Evolutionary conservation across 2,888 invertebrate species (phyloP).

Genomic region (Drosophila affinis): DNA sequence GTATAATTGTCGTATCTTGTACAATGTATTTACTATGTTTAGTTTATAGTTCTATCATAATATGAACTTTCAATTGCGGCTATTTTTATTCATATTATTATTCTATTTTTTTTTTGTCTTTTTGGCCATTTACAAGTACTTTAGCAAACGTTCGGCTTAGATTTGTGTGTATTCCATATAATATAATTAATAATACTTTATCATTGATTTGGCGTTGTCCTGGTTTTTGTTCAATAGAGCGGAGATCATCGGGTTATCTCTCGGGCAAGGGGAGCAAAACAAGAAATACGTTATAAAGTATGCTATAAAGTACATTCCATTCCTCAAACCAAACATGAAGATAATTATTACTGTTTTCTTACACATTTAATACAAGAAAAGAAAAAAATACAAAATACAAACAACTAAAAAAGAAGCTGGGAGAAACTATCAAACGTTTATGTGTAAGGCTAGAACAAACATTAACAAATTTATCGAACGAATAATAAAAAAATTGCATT

Average conservation of each 20-base stretch:
- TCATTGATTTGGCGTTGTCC: conserved; percentile 22
- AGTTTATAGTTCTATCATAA: conserved; percentile 22
- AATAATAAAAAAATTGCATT: conserved; percentile 70
- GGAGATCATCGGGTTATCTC: conserved; percentile 32
- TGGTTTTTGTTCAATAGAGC: conserved; percentile 32
- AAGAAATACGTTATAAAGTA: conserved; percentile 24
- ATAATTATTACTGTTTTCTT: conserved; percentile 63
- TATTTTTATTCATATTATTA: conserved; percentile 38
- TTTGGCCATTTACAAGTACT: conserved; percentile 38
- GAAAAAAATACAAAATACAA: conserved; percentile 20
- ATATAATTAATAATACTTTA: conserved; percentile 52
- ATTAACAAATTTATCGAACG: conserved; percentile 37
- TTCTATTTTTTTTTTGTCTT: conserved; percentile 37
- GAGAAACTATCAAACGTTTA: conserved; percentile 42
- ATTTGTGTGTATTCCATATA: conserved; percentile 61
- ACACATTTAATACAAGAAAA: conserved; percentile 50
- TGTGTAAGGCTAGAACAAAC: conserved; percentile 26
- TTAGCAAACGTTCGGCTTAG: conserved; percentile 29
- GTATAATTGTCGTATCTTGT: conserved; percentile 20
- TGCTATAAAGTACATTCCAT: conserved; percentile 39
- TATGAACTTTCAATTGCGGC: conserved; percentile 24
- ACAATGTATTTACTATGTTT: conserved; percentile 48
- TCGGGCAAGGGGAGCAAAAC: conserved; percentile 10
- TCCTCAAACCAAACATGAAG: conserved; percentile 43
- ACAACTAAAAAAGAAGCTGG: conserved; percentile 39